phyloP scores from a whole-genome alignment of 2,888 invertebrate genomes.

The Tetragonula carbonaria region DNA sequence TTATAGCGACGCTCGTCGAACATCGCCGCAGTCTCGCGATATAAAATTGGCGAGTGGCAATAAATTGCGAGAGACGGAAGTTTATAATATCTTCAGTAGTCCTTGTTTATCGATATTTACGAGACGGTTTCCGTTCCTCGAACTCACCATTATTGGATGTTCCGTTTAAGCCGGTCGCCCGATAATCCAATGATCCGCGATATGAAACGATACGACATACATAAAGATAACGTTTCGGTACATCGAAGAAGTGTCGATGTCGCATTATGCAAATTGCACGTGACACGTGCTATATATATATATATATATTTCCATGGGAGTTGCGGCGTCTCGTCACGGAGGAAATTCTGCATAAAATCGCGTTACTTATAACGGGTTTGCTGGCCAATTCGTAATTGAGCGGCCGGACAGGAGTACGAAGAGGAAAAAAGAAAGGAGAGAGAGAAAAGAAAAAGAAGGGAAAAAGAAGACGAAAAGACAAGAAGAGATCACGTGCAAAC shows the following conservation, averaged over 20 bases:
- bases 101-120: slow-evolving; percentile 64
- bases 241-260: slow-evolving; percentile 53
- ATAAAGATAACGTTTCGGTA: slow-evolving; percentile 66
- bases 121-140: slow-evolving; percentile 68
- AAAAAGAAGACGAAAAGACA: neutral
- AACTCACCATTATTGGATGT: slow-evolving; percentile 67
- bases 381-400: slow-evolving; percentile 45
- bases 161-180: slow-evolving; percentile 47
- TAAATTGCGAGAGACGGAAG: slow-evolving; percentile 35
- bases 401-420: neutral
- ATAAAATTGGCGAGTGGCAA: slow-evolving; percentile 27
- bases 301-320: slow-evolving; percentile 14
- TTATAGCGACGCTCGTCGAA: slow-evolving; percentile 27
- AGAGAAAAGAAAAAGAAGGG: neutral
- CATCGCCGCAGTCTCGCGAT: slow-evolving; percentile 13
- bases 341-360: slow-evolving; percentile 42
- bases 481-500: slow-evolving; percentile 51
- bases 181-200: slow-evolving; percentile 62
- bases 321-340: slow-evolving; percentile 23
- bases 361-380: slow-evolving; percentile 34
- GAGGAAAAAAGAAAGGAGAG: neutral
- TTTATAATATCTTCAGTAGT: slow-evolving; percentile 45
- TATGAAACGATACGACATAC: slow-evolving; percentile 58
- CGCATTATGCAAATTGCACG: slow-evolving; percentile 69
- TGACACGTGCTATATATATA: slow-evolving; percentile 63